Evolutionary conservation across 2,797 vertebrate genomes (phyloP), one percentile per base, ranked within the genome.

Genomic region (Neosilurus hyrtlii): DNA sequence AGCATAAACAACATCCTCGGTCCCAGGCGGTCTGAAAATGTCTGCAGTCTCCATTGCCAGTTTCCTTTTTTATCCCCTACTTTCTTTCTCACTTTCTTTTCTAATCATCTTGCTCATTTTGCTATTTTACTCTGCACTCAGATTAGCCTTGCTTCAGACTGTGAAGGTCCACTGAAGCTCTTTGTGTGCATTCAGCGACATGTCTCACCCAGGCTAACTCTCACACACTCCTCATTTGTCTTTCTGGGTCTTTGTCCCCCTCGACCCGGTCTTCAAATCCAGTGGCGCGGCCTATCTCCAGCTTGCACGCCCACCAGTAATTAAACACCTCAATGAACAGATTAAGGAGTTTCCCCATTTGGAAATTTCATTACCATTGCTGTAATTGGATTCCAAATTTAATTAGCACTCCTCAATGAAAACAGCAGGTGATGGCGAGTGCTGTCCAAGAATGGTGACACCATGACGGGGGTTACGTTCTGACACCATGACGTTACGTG

Each of bases 241-340:
- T 51, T 43, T 77, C 72, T 72, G 62, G 54, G 51, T 18, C 2
- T 79, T 77, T 82, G 75, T 61, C 56, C 43, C 67, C 22, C 54
- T 77, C 74, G 37, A 65, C 5, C n/a, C 73, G 51, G 22, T 86
- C 79, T 82, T 77, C 54, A 78, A 86, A 86, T 90, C 84, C 89
- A 90, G 88, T 88, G 87, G 89, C 91, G 89, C 89, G 87, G 91
- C 88, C 81, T 93, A 94, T 94, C 93, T 93, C 82, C 70, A 85
- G 90, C 86, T 91, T 88, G 88, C 94, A 94, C 91, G 87, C 91
- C 84, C 87, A 83, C 90, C 89, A 91, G 92, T 94, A 94, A 95
- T 95, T 94, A 94, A 95, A 94, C 92, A 94, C 93, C 92, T 94
- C 93, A 94, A 93, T 93, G 93, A 94, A 91, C 93, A 94, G 93